Evolutionary conservation across 2,113 vertebrate genomes (phyloP), one percentile per base, ranked within the genome.

Genomic region (Chloebia gouldiae): DNA sequence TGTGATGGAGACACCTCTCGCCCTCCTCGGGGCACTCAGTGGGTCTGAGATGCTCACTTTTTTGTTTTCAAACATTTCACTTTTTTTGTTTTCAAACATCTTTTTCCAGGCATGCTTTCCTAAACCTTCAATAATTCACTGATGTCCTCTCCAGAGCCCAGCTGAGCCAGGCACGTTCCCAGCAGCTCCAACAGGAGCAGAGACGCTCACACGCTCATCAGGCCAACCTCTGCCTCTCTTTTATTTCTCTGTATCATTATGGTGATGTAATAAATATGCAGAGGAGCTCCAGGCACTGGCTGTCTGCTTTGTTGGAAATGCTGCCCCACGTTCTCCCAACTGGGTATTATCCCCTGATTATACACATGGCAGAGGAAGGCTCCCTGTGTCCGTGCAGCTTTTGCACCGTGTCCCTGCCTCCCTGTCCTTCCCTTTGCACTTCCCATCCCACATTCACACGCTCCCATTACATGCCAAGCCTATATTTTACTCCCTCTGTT

Each of bases 391-490:
- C 42, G 28, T 14, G 69, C 51, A 69, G 88, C 85, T 88, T 68
- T 68, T 53, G 39, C 61, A 30, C 86, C 39, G 4, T 51, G 45
- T 51, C 81, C 59, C 75, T 73, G 86, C 76, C 50, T 90, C 65
- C 37, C 15, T 1, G 3, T 27, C 56, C 45, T 94, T 40, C 90
- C 49, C 40, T 68, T 31, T 50, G 72, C 28, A 0, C 81, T 96
- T 96, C 93, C 93, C 93, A 93, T 42, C 88, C 95, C 92, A 64
- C 92, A 69, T 96, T 97, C 95, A 96, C 96, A 96, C 85, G 83
- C 93, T 97, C 76, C 79, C 42, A 90, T 88, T 94, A 88, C 88
- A 81, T 4, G 25, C 51, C 90, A 81, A 96, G 88, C 92, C 93
- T 97, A 1, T 96, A 92, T 81, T 97, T 97, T 97, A 49, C 72